phyloP scores from a whole-genome alignment of 2,888 invertebrate genomes.

The Tenthredo livida region DNA sequence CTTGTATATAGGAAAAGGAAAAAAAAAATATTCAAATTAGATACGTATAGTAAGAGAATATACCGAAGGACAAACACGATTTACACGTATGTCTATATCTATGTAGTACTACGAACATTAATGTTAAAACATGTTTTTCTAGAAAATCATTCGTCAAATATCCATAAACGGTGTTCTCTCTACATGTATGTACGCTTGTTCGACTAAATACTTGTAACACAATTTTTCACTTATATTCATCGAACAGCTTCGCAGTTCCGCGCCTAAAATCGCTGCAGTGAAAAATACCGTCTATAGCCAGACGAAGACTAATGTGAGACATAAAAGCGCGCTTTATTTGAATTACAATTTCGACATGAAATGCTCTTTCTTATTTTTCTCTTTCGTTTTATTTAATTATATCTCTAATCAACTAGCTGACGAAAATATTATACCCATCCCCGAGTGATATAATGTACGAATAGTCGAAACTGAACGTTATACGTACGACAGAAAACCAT shows the following conservation, averaged over 20 bases:
- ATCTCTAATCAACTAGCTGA: neutral
- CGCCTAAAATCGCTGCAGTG: neutral
- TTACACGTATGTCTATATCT: neutral
- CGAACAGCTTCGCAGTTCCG: neutral
- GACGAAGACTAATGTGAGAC: neutral
- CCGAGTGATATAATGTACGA: neutral
- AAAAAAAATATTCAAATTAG: slow-evolving; percentile 9
- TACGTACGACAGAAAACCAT: neutral
- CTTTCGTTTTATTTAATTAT: neutral
- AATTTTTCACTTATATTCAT: neutral
- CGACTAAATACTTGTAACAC: neutral
- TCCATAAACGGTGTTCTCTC: neutral
- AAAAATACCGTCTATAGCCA: neutral
- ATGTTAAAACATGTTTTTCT: neutral
- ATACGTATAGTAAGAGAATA: slow-evolving; percentile 3
- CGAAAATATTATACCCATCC: neutral
- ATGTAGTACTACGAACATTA: neutral
- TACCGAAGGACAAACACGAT: neutral
- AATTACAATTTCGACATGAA: neutral
- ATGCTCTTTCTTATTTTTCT: neutral
- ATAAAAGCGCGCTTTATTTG: neutral
- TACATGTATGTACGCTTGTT: neutral
- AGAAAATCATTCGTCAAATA: neutral
- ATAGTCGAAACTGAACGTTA: neutral
- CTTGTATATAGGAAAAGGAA: neutral